A percentile compares a stretch with the other conserved stretches of the same genome.
These are phyloP conservation scores for Taenioides sp. DNA, from an alignment of 2,797 vertebrate genomes.

Conservation along the genomic window DNA sequence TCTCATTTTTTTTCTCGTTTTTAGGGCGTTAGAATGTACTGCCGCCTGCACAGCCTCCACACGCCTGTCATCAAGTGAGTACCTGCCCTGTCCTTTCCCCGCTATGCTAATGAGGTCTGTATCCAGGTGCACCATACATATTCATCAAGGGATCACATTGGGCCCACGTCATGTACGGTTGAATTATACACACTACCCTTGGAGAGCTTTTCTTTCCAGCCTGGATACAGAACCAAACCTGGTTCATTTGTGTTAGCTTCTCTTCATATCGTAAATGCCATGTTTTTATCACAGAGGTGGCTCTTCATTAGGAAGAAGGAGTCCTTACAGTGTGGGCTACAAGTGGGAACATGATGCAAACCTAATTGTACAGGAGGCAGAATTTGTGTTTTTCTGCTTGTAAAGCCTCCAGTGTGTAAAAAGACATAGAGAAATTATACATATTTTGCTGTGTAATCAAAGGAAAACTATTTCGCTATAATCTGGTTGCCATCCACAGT, in stretches of 20 bases:
- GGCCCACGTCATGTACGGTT: constrained; percentile 24
- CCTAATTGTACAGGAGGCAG: not conserved
- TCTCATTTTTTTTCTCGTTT: constrained; percentile 24
- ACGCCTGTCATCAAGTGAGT: constrained; percentile 96
- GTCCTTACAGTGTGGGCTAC: constrained; percentile 8
- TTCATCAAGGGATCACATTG: constrained; percentile 53
- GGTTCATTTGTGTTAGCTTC: constrained; percentile 21
- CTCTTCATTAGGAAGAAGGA: constrained; percentile 22
- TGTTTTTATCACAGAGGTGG: constrained; percentile 27
- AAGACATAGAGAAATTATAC: not conserved
- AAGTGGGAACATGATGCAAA: constrained; percentile 8
- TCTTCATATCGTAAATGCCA: constrained; percentile 14
- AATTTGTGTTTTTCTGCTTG: not conserved
- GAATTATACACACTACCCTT: constrained; percentile 27
- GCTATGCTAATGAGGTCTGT: constrained; percentile 29
- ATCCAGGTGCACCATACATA: constrained; percentile 62
- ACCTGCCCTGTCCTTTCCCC: constrained; percentile 40
- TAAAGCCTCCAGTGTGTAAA: not conserved
- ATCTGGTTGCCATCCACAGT: too few species aligned
- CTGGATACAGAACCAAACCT: not conserved
- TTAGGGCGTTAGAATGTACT: constrained; percentile 95
- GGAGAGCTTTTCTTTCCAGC: constrained; percentile 18
- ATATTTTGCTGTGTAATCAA: not conserved
- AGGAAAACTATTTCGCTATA: not conserved
- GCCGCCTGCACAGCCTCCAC: constrained; percentile 93